These are phyloP conservation scores for Hydrocynus forskahlii DNA, from an alignment of 2,797 vertebrate species.

Conservation along the genomic window DNA sequence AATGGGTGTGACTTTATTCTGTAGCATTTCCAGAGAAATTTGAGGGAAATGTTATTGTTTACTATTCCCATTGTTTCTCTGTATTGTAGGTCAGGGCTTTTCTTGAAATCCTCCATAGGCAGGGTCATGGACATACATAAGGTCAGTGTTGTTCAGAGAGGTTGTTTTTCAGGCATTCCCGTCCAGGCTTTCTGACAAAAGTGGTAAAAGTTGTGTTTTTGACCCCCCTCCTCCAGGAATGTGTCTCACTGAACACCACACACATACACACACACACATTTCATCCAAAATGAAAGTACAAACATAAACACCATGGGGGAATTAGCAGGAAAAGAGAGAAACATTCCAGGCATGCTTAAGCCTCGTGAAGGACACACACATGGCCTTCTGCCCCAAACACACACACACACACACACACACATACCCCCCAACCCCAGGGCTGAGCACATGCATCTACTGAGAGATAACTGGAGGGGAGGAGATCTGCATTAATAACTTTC, in stretches of 20 bases:
- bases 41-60: not conserved
- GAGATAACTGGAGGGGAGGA: not conserved
- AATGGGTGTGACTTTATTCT: no score
- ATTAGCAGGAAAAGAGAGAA: slow-evolving; percentile 48
- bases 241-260: not conserved
- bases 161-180: slow-evolving; percentile 37
- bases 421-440: slow-evolving; percentile 12
- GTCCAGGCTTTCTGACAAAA: slow-evolving; percentile 39
- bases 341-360: slow-evolving; percentile 54
- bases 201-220: slow-evolving; percentile 26
- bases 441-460: not conserved
- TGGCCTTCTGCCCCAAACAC: slow-evolving; percentile 34
- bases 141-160: slow-evolving; percentile 5
- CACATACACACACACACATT: slow-evolving; percentile 26
- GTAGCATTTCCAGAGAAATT: slow-evolving; percentile 9
- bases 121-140: not conserved
- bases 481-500: not conserved
- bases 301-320: slow-evolving; percentile 40
- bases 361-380: slow-evolving; percentile 44
- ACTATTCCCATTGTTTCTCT: not conserved
- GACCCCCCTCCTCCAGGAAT: slow-evolving; percentile 27
- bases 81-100: not conserved
- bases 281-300: slow-evolving; percentile 10
- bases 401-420: slow-evolving; percentile 25
- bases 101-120: not conserved